A percentile compares a stretch with the other conserved stretches of the same genome.
Conservation (phyloP, 2,113 vertebrate species). For the Apteryx owenii region DNA sequence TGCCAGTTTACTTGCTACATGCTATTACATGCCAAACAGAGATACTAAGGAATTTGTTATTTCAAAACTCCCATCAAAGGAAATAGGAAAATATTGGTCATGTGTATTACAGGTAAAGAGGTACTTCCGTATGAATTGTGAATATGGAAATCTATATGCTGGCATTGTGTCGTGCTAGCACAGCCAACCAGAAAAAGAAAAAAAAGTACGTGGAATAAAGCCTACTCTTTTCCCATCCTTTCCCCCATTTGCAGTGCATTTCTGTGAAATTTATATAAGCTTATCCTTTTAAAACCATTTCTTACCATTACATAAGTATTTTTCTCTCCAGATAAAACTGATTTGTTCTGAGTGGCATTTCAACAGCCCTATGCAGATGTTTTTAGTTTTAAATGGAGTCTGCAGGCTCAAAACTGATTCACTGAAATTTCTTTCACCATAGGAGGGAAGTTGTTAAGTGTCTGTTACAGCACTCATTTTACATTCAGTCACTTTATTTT, state of each 20-base stretch:
- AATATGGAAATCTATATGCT: neutral
- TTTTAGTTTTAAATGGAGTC: constrained; percentile 48
- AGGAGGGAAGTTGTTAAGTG: neutral
- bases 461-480: neutral
- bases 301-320: neutral
- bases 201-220: neutral
- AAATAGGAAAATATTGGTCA: neutral
- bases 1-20: neutral
- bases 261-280: neutral
- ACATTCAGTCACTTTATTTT: neutral
- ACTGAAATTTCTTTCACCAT: neutral
- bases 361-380: constrained; percentile 44
- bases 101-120: neutral
- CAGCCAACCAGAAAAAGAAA: neutral
- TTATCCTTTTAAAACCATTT: neutral
- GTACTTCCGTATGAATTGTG: neutral
- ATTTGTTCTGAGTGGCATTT: constrained; percentile 47
- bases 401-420: constrained; percentile 33
- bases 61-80: neutral
- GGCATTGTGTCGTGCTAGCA: neutral
- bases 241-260: neutral
- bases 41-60: neutral
- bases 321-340: constrained; percentile 35
- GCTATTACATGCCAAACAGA: neutral
- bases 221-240: neutral